Evolutionary conservation across 92 coral and sea anemone genomes (phyloP), one percentile per base, ranked within the genome.

Genomic region (Epizoanthus fatuus): DNA sequence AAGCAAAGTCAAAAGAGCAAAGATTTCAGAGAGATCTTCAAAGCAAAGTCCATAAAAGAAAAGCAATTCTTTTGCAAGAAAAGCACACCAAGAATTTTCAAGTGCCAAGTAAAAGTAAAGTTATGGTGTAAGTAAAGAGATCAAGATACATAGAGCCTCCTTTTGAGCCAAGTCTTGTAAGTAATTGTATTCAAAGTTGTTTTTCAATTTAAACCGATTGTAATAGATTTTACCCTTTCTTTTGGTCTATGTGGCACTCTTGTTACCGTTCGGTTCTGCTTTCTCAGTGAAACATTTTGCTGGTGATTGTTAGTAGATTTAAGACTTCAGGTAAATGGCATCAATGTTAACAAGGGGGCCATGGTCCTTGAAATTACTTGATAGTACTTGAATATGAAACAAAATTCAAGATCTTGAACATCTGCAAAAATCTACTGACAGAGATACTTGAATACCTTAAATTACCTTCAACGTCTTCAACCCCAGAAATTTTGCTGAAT

Each of bases 51-150:
- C 74, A 40, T 69, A 14, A 69, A 39, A 69, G 73, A n/a, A 56
- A 76, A 72, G 78, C 29, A 22, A 49, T 76, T 59, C 56, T 57
- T 76, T 59, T 38, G 10, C 68, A 76, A 62, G 70, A 40, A 77
- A 77, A 62, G 56, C 44, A 42, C 14, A 19, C 54, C 87, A 83
- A 80, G 74, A 65, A n/a, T 49, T 80, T 80, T 80, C 74, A 81
- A 81, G 85, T 71, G 72, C 55, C 69, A 55, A 83, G 74, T 75
- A 72, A 72, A 58, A 64, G 81, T 75, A 83, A 72, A 83, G 87
- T 51, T 62, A 13, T 22, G 63, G 29, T 70, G 68, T 65, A 69
- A 42, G 45, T 38, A 53, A 63, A 54, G 20, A 65, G 14, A 14
- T 8, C 29, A 10, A 22, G 25, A 65, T 40, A 29, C 35, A 29